Evolutionary conservation across 2,888 invertebrate genomes (phyloP).

Genomic region (Leucoptera coffeella): DNA sequence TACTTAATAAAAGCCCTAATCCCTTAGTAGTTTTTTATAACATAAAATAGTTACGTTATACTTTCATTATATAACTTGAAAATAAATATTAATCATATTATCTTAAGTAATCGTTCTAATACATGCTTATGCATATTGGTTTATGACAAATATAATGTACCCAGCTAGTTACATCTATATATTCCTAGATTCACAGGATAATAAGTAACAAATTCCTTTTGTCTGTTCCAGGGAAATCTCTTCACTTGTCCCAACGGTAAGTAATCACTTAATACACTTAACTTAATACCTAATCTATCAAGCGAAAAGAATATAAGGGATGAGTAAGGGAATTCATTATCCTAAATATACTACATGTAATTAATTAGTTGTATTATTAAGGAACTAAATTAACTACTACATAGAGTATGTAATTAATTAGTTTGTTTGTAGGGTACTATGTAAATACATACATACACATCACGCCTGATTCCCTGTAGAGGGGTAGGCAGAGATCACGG

Average conservation of each 20-base stretch:
- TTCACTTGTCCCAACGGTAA: slow-evolving; percentile 71
- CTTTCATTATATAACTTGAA: too few relatives aligned
- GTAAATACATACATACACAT: background rate
- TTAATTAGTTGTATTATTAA: background rate
- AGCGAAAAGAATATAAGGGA: background rate
- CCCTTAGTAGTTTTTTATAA: too few relatives aligned
- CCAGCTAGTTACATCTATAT: background rate
- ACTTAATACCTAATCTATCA: background rate
- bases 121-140: too few relatives aligned
- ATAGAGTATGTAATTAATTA: background rate
- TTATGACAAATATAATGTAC: background rate
- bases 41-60: too few relatives aligned
- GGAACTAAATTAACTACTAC: background rate
- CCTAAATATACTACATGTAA: background rate
- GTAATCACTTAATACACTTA: slow-evolving; percentile 14
- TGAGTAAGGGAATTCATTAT: background rate
- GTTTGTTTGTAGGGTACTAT: background rate
- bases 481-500: too few relatives aligned
- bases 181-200: background rate
- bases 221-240: slow-evolving; percentile 58
- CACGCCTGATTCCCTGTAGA: too few relatives aligned
- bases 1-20: too few relatives aligned
- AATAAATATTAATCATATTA: too few relatives aligned
- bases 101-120: too few relatives aligned
- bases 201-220: slow-evolving; percentile 9